Percentiles rank a stretch among this genome's conserved stretches.
These are phyloP conservation scores for Heterodera schachtii DNA, from an alignment of 1,140 invertebrate genomes.

Conservation along the genomic window DNA sequence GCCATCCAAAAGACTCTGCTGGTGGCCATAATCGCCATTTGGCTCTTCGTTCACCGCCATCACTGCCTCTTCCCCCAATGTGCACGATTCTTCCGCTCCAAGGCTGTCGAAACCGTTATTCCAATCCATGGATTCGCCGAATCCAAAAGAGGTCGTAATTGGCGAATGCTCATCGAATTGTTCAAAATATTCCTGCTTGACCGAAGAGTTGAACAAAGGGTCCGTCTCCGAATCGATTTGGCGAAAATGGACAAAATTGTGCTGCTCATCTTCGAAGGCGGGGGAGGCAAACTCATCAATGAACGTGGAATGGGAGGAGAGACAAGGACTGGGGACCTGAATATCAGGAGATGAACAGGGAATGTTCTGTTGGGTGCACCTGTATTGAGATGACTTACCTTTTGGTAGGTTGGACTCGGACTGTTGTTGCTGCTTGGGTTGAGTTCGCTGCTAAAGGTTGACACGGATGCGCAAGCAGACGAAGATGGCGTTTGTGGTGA, in stretches of 20 bases:
- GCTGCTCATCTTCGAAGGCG: background rate
- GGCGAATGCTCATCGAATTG: background rate
- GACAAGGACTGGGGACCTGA: conserved; percentile 26
- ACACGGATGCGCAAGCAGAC: background rate
- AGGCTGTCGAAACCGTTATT: background rate
- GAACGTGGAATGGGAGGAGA: background rate
- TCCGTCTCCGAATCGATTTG: background rate
- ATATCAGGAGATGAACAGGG: background rate
- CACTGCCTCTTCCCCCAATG: background rate
- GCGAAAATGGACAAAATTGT: background rate
- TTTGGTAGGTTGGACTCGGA: conserved; percentile 15
- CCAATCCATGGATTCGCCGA: background rate
- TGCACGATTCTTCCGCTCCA: background rate
- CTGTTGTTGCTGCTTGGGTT: conserved; percentile 1
- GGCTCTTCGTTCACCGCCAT: background rate
- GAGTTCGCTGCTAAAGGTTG: conserved; percentile 26
- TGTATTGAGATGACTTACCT: background rate
- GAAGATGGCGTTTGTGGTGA: background rate
- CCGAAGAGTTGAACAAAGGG: background rate
- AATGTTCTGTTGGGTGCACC: no score
- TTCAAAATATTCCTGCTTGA: background rate
- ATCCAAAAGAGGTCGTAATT: background rate
- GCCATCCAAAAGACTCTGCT: background rate
- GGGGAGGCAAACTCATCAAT: conserved; percentile 9
- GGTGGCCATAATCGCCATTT: background rate